Base-by-base conservation (phyloP, 2,888 invertebrate species). In the Lepeophtheirus nordmannii region DNA sequence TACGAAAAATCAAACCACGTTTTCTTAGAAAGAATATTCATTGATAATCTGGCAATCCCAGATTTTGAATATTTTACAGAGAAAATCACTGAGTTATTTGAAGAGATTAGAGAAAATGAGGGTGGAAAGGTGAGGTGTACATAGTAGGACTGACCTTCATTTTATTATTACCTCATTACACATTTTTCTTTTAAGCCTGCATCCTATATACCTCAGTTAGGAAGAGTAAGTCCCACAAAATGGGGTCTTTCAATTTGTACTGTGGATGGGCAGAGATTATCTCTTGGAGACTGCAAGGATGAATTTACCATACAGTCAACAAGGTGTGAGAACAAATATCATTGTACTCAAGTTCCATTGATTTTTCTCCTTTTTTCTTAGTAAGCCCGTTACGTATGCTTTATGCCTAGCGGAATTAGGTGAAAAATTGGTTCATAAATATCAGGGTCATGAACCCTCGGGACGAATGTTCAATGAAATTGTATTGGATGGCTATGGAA, bases 401-500 rank as follows among this genome's bases (percentile, higher is more conserved):
- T 71, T 78, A 61, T 76, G 74, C 5, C 70, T 77, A 37, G 73
- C 75, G 68, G 76, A 77, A 67, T 70, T 75, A 12, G 75, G 76
- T 0, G 73, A 73, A 9, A 73, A 75, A n/a, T 70, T 72, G 9
- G 76, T 77, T 1, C 77, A 78, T 68, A 73, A 76, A 68, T 77
- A 76, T 69, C 74, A 77, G 7, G 77, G 77, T 0, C 75, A 76
- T 67, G 78, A 78, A 69, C 77, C 77, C 14, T 76, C 75, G 68
- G 77, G 77, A 0, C 69, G 72, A 22, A 71, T 72, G 60, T 76
- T 76, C 70, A 76, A 75, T 68, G 73, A 71, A 39, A 73, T 77
- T 59, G 72, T 72, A n/a, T 72, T 76, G 9, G 74, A 75, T 68
- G 69, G 71, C 60, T 70, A 73, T 62, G 72, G 75, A 75, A 70